Conservation (phyloP, 2,113 vertebrate genomes). For the Carettochelys insculpta region DNA sequence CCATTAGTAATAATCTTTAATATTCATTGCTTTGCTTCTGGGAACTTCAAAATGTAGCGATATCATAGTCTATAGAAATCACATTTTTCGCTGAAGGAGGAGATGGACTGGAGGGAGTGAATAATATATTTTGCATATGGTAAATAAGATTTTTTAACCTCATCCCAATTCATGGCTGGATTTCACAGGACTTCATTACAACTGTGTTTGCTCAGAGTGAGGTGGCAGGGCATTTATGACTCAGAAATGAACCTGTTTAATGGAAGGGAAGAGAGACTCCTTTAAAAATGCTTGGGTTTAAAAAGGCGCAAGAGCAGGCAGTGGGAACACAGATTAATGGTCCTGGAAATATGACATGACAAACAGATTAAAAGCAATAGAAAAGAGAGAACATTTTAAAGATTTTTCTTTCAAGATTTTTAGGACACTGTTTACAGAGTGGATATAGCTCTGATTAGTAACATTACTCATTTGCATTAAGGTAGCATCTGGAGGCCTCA, state of each 20-base stretch:
- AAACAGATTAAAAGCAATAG: neutral
- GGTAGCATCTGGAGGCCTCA: neutral
- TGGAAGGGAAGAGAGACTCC: neutral
- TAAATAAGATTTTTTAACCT: neutral
- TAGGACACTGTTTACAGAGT: neutral
- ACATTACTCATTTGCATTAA: neutral
- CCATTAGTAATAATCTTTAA: slow-evolving; percentile 53
- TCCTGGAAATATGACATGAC: neutral
- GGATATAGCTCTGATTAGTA: neutral
- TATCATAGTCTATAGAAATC: neutral
- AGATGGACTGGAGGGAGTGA: neutral
- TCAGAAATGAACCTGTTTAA: neutral
- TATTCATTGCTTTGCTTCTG: slow-evolving; percentile 53
- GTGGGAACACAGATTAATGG: neutral
- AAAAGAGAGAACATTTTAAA: neutral
- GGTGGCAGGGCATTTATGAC: neutral
- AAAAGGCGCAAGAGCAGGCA: neutral
- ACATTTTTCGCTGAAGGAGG: neutral
- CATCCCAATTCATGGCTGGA: neutral
- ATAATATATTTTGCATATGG: neutral
- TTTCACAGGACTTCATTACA: neutral
- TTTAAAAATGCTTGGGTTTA: neutral
- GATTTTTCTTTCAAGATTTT: neutral
- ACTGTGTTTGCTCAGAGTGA: neutral
- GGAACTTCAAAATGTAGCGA: neutral